phyloP scores from a whole-genome alignment of 2,797 vertebrate genomes.

The Discoglossus pictus region DNA sequence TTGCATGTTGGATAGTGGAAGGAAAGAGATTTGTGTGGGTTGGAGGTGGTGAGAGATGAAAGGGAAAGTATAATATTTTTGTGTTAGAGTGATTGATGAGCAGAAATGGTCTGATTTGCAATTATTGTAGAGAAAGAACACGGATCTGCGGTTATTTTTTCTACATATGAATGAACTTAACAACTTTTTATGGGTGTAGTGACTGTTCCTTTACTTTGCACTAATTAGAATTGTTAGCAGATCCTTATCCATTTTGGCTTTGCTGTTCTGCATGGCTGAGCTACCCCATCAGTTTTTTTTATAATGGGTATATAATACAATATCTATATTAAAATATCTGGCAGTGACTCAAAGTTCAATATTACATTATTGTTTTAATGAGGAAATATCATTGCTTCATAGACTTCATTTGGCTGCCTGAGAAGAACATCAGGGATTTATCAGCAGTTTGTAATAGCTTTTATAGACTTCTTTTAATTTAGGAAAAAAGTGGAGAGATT shows the following conservation, averaged over 20 bases:
- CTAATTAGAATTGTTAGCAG: conserved; percentile 38
- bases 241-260: conserved; percentile 40
- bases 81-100: no score
- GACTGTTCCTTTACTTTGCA: neutral
- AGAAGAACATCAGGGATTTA: conserved; percentile 64
- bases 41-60: no score
- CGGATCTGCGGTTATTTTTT: no score
- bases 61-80: no score
- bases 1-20: no score
- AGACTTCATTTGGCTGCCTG: conserved; percentile 72
- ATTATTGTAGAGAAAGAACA: no score
- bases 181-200: no score
- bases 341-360: conserved; percentile 67
- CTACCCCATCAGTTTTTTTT: conserved; percentile 61
- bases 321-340: conserved; percentile 77
- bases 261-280: conserved; percentile 52
- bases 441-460: conserved; percentile 49
- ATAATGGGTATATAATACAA: conserved; percentile 75
- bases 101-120: no score
- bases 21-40: no score
- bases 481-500: conserved; percentile 24
- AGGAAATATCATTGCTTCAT: conserved; percentile 82
- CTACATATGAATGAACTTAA: no score
- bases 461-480: conserved; percentile 47
- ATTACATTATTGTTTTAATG: conserved; percentile 84